Conservation (phyloP, 1,140 invertebrate genomes). For the Samia ricini region DNA sequence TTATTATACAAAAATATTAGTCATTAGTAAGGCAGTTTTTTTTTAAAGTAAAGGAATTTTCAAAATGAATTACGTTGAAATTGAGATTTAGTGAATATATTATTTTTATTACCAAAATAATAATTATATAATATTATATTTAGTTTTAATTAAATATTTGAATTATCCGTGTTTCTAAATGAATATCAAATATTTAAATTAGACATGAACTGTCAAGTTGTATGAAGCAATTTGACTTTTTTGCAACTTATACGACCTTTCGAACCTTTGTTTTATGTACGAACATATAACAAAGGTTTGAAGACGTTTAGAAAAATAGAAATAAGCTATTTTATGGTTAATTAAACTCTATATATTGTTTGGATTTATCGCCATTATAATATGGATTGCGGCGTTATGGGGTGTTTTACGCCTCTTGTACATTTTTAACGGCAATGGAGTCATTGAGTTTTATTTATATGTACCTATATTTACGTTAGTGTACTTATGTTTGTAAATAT, state of each 20-base stretch:
- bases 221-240: neutral
- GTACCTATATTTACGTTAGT: conserved; percentile 32
- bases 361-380: conserved; percentile 33
- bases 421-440: conserved; percentile 51
- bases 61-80: neutral
- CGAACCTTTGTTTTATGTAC: neutral
- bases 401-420: conserved; percentile 49
- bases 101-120: neutral
- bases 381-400: conserved; percentile 25
- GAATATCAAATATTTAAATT: neutral
- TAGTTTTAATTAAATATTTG: neutral
- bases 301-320: neutral
- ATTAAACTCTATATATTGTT: conserved; percentile 15
- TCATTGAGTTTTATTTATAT: conserved; percentile 1
- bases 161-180: neutral
- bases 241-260: neutral
- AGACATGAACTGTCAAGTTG: neutral
- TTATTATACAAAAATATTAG: conserved; percentile 48
- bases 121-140: neutral
- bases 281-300: neutral
- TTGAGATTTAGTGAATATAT: conserved; percentile 2
- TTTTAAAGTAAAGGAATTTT: conserved; percentile 19
- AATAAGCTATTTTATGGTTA: neutral
- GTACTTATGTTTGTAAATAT: conserved; percentile 74
- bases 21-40: conserved; percentile 43